Evolutionary conservation across 2,797 vertebrate genomes (phyloP), one percentile per base, ranked within the genome.

Genomic region (Danio jaintianensis): DNA sequence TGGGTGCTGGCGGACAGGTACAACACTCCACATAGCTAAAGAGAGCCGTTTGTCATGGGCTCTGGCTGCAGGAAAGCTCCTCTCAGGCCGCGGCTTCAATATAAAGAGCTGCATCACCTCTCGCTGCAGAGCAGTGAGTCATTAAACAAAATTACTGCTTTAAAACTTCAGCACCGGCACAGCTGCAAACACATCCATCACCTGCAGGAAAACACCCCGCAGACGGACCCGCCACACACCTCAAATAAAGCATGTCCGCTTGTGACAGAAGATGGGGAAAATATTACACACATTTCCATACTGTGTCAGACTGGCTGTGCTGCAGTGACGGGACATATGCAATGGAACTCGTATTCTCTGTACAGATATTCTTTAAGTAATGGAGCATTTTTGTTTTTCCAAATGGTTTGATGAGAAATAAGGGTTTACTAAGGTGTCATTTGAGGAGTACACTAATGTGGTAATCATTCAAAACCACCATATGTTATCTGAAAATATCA

Each of bases 111-210:
- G 70, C 52, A 47, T 66, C 78, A 42, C 50, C 80, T 77, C 84
- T 82, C 74, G 78, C 78, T 68, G 76, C 74, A 71, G 75, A 73
- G 38, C 85, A 81, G 79, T 50, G 80, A 89, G 82, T 88, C 90
- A 91, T 91, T 91, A 89, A 90, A 87, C 69, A 82, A 85, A 89
- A 91, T 89, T 86, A 89, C 88, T 85, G 82, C 86, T 86, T 70
- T 88, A 84, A 88, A 92, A 90, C 77, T 81, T 88, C 77, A 82
- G 82, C 53, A 76, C 85, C 78, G 42, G 64, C 29, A 18, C 76
- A 74, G 56, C 82, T 50, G 71, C 82, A 75, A 86, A 87, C 82
- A 80, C 85, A 90, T 90, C 79, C 79, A 88, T 92, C 88, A 86
- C 73, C 5, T 50, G 70, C 56, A 15, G 52, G 86, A 72, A 78